These are phyloP conservation scores for Otolemur garnettii DNA, from an alignment of 2,113 vertebrate species.

Conservation along the genomic window DNA sequence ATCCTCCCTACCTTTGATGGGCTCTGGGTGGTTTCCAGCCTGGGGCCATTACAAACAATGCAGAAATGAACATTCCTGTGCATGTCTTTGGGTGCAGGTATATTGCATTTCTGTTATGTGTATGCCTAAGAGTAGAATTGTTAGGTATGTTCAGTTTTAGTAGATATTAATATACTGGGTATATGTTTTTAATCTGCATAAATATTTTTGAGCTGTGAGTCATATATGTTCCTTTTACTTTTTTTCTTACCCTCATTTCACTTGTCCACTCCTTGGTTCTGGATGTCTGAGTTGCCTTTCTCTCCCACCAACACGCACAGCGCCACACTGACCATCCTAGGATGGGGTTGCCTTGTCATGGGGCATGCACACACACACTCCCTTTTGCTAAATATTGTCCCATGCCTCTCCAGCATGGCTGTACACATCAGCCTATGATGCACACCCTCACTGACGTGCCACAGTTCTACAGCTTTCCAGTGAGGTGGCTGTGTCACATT, in stretches of 20 bases:
- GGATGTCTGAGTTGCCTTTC: not conserved
- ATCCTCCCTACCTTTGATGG: not conserved
- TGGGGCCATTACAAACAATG: not conserved
- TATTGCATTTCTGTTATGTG: not conserved
- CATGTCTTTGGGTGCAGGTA: not conserved
- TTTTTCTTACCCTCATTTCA: not conserved
- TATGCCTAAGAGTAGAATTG: not conserved
- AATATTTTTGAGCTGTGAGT: constrained; percentile 13
- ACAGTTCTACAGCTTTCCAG: not conserved
- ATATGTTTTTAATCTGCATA: not conserved
- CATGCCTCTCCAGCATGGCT: not conserved
- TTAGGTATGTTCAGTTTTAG: not conserved
- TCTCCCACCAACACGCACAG: not conserved
- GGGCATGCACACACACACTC: not conserved
- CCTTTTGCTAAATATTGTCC: not conserved
- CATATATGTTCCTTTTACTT: not conserved
- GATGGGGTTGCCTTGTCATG: accelerated
- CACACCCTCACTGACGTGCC: not conserved
- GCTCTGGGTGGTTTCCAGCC: not conserved
- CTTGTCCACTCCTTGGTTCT: not conserved
- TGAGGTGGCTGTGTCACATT: not conserved
- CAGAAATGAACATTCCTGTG: not conserved
- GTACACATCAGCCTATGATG: not conserved
- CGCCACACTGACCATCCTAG: not conserved
- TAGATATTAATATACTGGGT: not conserved